phyloP scores from a whole-genome alignment of 2,797 vertebrate species.

The Enteromius afrohamiltoni region DNA sequence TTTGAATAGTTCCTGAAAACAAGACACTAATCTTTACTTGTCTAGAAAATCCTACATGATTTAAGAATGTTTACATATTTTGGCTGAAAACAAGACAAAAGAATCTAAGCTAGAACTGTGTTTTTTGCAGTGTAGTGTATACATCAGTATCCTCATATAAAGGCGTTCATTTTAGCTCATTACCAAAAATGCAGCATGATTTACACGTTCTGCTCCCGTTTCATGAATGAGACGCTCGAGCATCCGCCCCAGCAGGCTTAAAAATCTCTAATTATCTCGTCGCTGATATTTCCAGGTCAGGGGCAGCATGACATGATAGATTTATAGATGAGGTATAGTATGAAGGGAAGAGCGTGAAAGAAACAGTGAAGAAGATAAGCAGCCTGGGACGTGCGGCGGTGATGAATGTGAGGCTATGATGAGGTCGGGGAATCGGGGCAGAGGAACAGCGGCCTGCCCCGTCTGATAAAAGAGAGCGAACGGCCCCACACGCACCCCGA shows the following conservation, averaged over 20 bases:
- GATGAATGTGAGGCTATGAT: conserved; percentile 60
- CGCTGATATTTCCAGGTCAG: conserved; percentile 46
- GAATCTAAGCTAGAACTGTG: too few species aligned
- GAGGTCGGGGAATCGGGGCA: conserved; percentile 57
- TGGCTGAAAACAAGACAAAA: too few species aligned
- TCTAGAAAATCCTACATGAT: too few species aligned
- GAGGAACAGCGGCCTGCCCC: conserved; percentile 55
- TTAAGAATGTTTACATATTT: too few species aligned
- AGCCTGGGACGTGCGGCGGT: conserved; percentile 35
- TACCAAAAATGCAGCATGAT: not conserved
- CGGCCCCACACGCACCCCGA: conserved; percentile 25
- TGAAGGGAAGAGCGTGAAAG: conserved; percentile 51
- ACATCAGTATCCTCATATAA: not conserved
- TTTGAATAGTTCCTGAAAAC: too few species aligned
- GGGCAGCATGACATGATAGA: conserved; percentile 31
- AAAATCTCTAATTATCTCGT: conserved; percentile 53
- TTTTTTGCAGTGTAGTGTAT: too few species aligned
- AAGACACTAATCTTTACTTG: too few species aligned
- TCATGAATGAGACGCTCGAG: not conserved
- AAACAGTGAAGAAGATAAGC: conserved; percentile 43
- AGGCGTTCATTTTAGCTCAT: not conserved
- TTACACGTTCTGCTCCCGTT: not conserved
- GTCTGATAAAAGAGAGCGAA: conserved; percentile 59
- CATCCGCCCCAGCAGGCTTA: conserved; percentile 1
- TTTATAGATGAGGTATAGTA: conserved; percentile 34